Percentiles rank a stretch among this genome's conserved stretches.
phyloP scores from a whole-genome alignment of 2,113 vertebrate species.

The Sardina pilchardus region DNA sequence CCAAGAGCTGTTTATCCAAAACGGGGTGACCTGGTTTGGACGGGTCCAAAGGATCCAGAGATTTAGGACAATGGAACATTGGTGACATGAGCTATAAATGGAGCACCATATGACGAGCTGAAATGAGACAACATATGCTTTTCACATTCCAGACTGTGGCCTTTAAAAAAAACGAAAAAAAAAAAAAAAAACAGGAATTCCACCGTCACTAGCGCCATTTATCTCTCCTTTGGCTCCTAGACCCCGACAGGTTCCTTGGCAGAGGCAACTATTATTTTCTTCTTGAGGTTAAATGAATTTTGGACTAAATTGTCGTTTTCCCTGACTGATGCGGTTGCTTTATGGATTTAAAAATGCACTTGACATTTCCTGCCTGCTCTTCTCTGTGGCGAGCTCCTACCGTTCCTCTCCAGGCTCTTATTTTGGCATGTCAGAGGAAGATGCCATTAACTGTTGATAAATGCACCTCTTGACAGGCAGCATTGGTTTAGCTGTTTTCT shows the following conservation, averaged over 20 bases:
- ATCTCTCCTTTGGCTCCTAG: neutral
- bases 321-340: slow-evolving; percentile 39
- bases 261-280: neutral
- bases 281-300: slow-evolving; percentile 11
- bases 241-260: neutral
- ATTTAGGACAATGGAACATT: neutral
- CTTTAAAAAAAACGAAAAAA: neutral
- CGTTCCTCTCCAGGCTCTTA: slow-evolving; percentile 19
- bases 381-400: slow-evolving; percentile 15
- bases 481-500: slow-evolving; percentile 55
- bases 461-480: slow-evolving; percentile 42
- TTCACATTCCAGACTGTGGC: neutral
- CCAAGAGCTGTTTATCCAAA: neutral
- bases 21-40: neutral
- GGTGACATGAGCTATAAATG: neutral
- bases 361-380: slow-evolving; percentile 28
- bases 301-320: neutral
- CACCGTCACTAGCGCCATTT: neutral
- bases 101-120: neutral
- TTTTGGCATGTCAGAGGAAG: slow-evolving; percentile 31
- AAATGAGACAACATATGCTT: neutral
- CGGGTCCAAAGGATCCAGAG: neutral
- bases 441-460: slow-evolving; percentile 54
- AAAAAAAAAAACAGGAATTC: neutral
- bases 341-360: slow-evolving; percentile 30